Percentiles rank a stretch among this genome's conserved stretches.
phyloP scores from a whole-genome alignment of 35 echinoderm and acorn worm species.

The Ptychodera flava region DNA sequence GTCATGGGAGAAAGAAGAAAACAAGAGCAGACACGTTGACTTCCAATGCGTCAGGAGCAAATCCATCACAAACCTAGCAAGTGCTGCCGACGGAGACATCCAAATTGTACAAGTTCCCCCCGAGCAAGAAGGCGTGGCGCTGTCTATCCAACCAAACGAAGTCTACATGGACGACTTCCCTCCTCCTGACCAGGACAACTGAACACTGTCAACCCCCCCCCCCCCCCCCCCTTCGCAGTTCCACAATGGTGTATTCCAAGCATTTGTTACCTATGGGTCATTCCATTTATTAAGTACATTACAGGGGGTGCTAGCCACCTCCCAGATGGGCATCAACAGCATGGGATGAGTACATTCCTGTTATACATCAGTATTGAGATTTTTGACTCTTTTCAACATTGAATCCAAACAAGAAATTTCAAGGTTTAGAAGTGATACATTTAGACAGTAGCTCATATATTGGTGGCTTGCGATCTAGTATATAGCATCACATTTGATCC shows the following conservation, averaged over 20 bases:
- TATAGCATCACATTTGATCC: background rate
- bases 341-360: background rate
- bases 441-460: background rate
- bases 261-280: background rate
- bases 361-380: background rate
- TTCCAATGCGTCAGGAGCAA: conserved; percentile 91
- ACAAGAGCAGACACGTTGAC: conserved; percentile 92
- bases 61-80: conserved; percentile 88
- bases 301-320: background rate
- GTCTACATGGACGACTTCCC: background rate
- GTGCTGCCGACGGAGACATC: conserved; percentile 23
- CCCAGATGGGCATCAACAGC: background rate
- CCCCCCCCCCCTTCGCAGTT: background rate
- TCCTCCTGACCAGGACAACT: background rate
- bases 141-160: conserved; percentile 36
- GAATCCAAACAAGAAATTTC: background rate
- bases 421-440: background rate
- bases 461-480: background rate
- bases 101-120: conserved; percentile 52
- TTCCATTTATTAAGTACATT: background rate
- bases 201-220: background rate
- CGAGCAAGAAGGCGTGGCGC: conserved; percentile 63
- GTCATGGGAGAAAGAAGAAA: conserved; percentile 99
- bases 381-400: background rate
- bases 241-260: background rate